Evolutionary conservation across 1,140 invertebrate genomes (phyloP).

Genomic region (Drosophila suzukii): DNA sequence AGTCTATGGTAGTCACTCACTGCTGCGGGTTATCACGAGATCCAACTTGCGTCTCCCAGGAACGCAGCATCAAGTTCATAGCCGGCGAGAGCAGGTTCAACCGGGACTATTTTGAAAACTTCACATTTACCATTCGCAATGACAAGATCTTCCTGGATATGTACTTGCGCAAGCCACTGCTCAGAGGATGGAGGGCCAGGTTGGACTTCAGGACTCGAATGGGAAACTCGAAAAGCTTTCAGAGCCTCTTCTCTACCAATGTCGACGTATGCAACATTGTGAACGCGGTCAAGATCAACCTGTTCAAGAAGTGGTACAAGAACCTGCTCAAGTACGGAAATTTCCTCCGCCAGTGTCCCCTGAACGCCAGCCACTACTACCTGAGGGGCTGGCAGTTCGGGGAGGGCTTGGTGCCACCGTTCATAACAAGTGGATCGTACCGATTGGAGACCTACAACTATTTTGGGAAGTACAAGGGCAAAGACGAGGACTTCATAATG

Average conservation of each 20-base stretch:
- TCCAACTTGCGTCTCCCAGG: conserved; percentile 4
- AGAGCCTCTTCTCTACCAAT: conserved; percentile 56
- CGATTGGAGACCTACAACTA: conserved; percentile 56
- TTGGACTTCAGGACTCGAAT: conserved; percentile 61
- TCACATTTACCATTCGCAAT: conserved; percentile 34
- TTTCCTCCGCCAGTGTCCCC: conserved; percentile 51
- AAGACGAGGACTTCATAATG: conserved; percentile 60
- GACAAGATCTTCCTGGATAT: conserved; percentile 53
- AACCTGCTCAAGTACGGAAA: conserved; percentile 61
- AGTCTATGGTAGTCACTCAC: no score
- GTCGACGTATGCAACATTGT: conserved; percentile 65
- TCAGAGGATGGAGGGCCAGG: conserved; percentile 39
- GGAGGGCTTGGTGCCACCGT: conserved; percentile 52
- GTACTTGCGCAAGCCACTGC: conserved; percentile 39
- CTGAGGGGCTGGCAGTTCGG: conserved; percentile 47
- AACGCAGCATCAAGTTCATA: conserved; percentile 39
- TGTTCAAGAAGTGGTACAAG: conserved; percentile 63
- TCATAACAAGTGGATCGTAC: conserved; percentile 46
- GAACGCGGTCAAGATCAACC: conserved; percentile 42
- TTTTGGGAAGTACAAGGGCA: conserved; percentile 45
- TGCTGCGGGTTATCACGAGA: neutral
- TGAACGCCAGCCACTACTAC: conserved; percentile 45
- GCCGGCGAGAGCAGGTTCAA: conserved; percentile 51
- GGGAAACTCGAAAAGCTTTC: conserved; percentile 54
- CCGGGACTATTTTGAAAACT: conserved; percentile 59